Evolutionary conservation across 2,113 vertebrate genomes (phyloP).

Genomic region (Charadrius vociferus): DNA sequence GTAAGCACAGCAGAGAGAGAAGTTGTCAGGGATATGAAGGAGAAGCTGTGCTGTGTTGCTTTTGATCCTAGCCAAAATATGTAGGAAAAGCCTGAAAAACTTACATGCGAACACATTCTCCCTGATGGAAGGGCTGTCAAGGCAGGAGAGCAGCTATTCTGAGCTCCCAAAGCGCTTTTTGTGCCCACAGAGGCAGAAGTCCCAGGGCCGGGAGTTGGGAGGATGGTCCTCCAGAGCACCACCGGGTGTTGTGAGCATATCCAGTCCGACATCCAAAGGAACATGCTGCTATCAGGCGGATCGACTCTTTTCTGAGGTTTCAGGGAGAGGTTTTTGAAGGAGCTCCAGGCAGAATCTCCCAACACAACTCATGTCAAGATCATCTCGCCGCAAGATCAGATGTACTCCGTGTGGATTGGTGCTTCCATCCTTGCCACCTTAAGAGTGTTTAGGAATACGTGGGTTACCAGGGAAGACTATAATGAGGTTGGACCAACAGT

Average conservation of each 20-base stretch:
- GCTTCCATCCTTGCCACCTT: background rate
- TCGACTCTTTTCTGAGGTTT: conserved; percentile 40
- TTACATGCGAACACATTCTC: background rate
- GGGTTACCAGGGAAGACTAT: background rate
- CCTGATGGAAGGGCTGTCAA: background rate
- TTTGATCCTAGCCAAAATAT: background rate
- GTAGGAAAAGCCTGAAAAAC: background rate
- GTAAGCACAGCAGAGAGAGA: conserved; percentile 17
- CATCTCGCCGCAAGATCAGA: background rate
- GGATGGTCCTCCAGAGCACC: conserved; percentile 34
- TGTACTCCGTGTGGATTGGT: background rate
- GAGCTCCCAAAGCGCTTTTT: conserved; percentile 64
- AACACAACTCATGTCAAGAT: background rate
- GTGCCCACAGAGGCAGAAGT: background rate
- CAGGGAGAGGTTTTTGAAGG: conserved; percentile 41
- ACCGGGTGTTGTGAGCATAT: background rate
- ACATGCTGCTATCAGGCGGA: background rate
- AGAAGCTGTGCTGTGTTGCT: conserved; percentile 52
- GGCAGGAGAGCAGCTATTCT: conserved; percentile 23
- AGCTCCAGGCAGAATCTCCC: conserved; percentile 9
- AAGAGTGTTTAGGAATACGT: background rate
- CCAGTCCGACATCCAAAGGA: background rate
- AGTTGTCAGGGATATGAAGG: conserved; percentile 50
- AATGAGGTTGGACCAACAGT: background rate
- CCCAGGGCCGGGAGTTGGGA: background rate